Base-by-base conservation (phyloP, 2,888 invertebrate species). In the Dexiosoma caninum region DNA sequence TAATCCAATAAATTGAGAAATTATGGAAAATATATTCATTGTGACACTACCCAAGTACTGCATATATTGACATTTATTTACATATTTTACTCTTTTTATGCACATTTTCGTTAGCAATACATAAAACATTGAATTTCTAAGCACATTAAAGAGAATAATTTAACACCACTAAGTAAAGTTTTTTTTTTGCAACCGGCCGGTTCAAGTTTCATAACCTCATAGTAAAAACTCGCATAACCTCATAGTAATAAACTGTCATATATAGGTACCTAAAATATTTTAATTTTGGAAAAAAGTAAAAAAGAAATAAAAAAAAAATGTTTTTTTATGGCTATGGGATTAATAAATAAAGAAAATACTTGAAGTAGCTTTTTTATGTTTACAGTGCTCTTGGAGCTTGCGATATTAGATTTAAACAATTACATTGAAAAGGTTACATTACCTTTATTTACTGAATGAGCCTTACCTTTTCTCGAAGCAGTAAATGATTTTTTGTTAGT, bases 171-270 rank as follows among this genome's bases (percentile, higher is more conserved):
- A 16, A 16, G 49, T 42, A 12, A 37, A 44, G 12, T 16, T 32
- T 21, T n/a, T n/a, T n/a, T n/a, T 27, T 53, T 27, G 23, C 14
- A 69, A 60, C 74, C 74, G 59, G 76, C 76, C 76, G 60, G 60
- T 60, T 60, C 12, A 42, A 53, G 16, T 35, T 53, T 37, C 60
- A 35, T 69, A 76, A 76, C 76, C 76, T 76, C 75, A 76, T 60
- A 59, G 21, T 64, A n/a, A n/a, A n/a, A n/a, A n/a, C n/a, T n/a
- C n/a, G n/a, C n/a, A n/a, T n/a, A n/a, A n/a, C n/a, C 55, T 35
- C 4, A 30, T 46, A 27, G 19, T 12, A 66, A 57, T 49, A 37
- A 19, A 27, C 6, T 27, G 27, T 21, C 21, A 37, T 7, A 42
- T 23, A 21, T n/a, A n/a, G n/a, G n/a, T n/a, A n/a, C 19, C 40